Conservation (phyloP, 2,113 vertebrate species). For the Catharus minimus region DNA sequence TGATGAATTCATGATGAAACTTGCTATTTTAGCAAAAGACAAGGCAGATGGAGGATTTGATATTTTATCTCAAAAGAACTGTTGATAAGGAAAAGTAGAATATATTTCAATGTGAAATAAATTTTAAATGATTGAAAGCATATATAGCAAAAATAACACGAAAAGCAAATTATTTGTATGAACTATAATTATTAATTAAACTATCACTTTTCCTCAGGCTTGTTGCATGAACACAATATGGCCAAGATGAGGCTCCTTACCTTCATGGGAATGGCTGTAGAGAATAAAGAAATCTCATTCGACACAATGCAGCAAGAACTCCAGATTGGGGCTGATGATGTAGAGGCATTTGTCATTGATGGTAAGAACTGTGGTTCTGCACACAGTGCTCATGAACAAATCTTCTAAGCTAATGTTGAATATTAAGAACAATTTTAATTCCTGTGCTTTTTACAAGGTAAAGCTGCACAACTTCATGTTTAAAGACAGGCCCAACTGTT, state of each 20-base stretch:
- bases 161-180: neutral
- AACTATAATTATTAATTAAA: neutral
- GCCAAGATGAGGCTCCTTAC: conserved; percentile 97
- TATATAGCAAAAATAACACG: neutral
- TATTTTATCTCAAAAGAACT: neutral
- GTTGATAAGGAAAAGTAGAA: neutral
- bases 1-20: neutral
- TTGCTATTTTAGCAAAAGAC: neutral
- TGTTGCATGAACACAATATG: conserved; percentile 96
- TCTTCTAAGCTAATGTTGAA: neutral
- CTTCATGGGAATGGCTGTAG: conserved; percentile 98
- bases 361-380: conserved; percentile 73
- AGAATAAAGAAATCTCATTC: conserved; percentile 96
- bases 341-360: conserved; percentile 97
- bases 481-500: neutral
- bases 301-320: conserved; percentile 97
- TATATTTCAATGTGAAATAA: neutral
- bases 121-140: neutral
- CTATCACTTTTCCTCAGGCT: conserved; percentile 69
- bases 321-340: conserved; percentile 92
- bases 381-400: neutral
- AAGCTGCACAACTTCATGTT: neutral
- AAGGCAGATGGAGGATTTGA: neutral
- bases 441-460: neutral
- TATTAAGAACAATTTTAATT: neutral